Base-by-base conservation (phyloP, 2,113 vertebrate species). In the Podiceps cristatus region DNA sequence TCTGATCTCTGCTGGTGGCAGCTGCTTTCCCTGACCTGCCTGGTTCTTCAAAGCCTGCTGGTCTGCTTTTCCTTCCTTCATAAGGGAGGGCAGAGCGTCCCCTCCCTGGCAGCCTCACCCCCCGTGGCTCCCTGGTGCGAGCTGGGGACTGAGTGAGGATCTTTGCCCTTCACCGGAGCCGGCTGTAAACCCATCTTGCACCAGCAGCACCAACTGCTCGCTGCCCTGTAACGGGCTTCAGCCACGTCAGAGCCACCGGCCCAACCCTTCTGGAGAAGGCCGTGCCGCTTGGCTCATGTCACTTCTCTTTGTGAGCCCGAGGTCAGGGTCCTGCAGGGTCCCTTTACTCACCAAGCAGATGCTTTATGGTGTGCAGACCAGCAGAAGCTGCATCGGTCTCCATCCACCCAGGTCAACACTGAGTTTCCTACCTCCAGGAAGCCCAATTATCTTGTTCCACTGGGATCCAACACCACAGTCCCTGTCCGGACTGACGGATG, bases 221-320 rank as follows among this genome's bases (percentile, higher is more conserved):
- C 45, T n/a, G 37, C 49, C 29, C 47, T n/a, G 25, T 28, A 7
- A 25, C 1, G 2, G 49, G 73, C 31, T 86, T 33, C 20, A 24
- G 33, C n/a, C 18, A 28, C 53, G 2, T 17, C 27, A 25, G 58
- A 74, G 66, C 84, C 67, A 13, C 58, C 66, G 37, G 40, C 24
- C 28, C 58, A 72, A 6, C 35, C 35, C 44, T 80, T 55, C 40
- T 13, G 14, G 47, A 31, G 79, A 73, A 42, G 42, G 35, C 50
- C 2, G 4, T 49, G 60, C 78, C 1, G 4, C 55, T 62, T 52
- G 84, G 19, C 53, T 74, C 5, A 0, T 12, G 28, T 58, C 1
- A 0, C 42, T 69, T 60, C 27, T 45, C 53, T 63, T 74, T 35
- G n/a, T 31, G 9, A 71, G 13, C 25, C 40, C 2, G 0, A 0